phyloP scores from a whole-genome alignment of 2,797 vertebrate genomes.

The Darevskia nairensis region DNA sequence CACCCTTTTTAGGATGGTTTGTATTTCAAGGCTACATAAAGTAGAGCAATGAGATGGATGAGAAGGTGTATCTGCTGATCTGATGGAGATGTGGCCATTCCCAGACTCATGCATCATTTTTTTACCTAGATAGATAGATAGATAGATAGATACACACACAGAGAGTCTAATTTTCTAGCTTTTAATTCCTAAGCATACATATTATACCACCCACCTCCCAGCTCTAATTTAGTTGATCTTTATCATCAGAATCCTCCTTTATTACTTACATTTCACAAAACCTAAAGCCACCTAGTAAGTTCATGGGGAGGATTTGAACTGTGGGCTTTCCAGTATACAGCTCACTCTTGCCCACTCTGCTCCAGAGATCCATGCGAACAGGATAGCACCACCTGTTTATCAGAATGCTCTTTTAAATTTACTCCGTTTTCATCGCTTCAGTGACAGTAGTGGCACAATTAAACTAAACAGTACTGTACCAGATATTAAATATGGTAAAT shows the following conservation, averaged over 20 bases:
- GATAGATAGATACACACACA: no score
- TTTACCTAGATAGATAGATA: no score
- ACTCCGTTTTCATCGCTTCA: background rate
- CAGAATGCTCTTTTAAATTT: background rate
- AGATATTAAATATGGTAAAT: background rate
- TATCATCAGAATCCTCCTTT: background rate
- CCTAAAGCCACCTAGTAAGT: background rate
- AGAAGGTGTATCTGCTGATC: background rate
- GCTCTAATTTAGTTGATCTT: rapidly evolving
- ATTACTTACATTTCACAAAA: background rate
- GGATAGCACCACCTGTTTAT: background rate
- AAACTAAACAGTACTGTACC: background rate
- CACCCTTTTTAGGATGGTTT: background rate
- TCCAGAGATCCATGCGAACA: background rate
- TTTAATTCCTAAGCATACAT: background rate
- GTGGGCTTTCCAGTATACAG: background rate
- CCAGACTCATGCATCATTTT: no score
- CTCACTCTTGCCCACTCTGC: background rate
- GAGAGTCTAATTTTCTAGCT: background rate
- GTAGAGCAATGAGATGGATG: background rate
- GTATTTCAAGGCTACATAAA: background rate
- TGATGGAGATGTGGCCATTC: background rate
- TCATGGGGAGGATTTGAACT: background rate
- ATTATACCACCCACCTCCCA: background rate
- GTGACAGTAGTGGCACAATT: background rate